Percentiles rank a stretch among this genome's conserved stretches.
phyloP scores from a whole-genome alignment of 2,888 invertebrate species.

The Limnephilus lunatus region DNA sequence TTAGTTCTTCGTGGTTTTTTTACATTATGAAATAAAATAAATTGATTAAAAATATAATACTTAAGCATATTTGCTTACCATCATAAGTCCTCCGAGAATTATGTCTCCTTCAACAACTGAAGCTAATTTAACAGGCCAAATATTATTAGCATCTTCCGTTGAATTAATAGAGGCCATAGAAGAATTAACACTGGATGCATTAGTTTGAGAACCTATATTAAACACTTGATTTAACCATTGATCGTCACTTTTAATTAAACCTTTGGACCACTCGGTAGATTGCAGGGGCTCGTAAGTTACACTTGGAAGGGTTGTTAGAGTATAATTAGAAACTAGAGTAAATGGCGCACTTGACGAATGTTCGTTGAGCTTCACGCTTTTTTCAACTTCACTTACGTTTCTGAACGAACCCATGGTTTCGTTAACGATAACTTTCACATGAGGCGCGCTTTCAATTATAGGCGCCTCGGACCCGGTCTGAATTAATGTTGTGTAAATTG shows the following conservation, averaged over 20 bases:
- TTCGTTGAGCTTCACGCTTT: conserved; percentile 5
- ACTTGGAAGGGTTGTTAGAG: conserved; percentile 13
- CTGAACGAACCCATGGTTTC: neutral
- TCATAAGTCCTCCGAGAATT: conserved; percentile 94
- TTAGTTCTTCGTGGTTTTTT: no score
- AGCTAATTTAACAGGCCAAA: conserved; percentile 91
- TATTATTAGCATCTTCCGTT: conserved; percentile 53
- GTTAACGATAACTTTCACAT: neutral
- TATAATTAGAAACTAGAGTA: conserved; percentile 26
- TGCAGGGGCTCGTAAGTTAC: neutral
- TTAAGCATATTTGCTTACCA: conserved; percentile 74
- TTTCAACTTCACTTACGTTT: neutral
- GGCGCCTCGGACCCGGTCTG: neutral
- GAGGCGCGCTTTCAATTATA: conserved; percentile 20
- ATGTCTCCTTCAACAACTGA: conserved; percentile 93
- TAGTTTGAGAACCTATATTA: neutral
- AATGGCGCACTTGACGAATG: conserved; percentile 5
- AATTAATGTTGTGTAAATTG: conserved; percentile 39
- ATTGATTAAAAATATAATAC: no score
- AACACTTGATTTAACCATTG: conserved; percentile 10
- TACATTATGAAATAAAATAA: no score
- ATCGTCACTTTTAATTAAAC: conserved; percentile 26
- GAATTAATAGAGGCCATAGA: conserved; percentile 12
- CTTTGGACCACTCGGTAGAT: neutral
- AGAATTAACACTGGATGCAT: neutral